Evolutionary conservation across 2,797 vertebrate genomes (phyloP).

Genomic region (Pangasius macronema): DNA sequence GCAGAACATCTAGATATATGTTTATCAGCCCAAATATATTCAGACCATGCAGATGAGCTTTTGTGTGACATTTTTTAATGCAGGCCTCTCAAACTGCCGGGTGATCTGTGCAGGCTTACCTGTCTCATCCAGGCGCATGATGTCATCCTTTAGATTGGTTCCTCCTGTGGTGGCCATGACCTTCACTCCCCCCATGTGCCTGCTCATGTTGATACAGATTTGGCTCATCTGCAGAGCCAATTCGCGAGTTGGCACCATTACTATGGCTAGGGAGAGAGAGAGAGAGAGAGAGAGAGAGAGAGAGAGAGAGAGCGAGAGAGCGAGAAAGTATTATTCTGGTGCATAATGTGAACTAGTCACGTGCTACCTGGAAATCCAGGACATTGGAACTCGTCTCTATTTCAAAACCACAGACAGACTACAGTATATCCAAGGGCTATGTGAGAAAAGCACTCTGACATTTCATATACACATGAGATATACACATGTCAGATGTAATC

Average conservation of each 20-base stretch:
- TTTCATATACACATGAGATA: not conserved
- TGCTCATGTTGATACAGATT: conserved; percentile 76
- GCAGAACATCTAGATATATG: not conserved
- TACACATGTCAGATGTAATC: not conserved
- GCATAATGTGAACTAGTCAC: not conserved
- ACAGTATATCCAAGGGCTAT: not conserved
- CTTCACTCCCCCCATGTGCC: conserved; percentile 75
- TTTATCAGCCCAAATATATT: not conserved
- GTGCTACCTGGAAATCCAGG: not conserved
- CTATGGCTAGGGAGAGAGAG: conserved; percentile 64
- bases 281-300: not conserved
- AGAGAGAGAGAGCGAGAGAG: not conserved
- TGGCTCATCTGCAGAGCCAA: conserved; percentile 77
- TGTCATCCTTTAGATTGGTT: conserved; percentile 77
- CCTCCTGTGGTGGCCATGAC: conserved; percentile 78
- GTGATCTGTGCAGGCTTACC: conserved; percentile 56
- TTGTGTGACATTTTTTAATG: not conserved
- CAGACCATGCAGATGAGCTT: not conserved
- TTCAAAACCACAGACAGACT: not conserved
- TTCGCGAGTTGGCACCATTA: conserved; percentile 78
- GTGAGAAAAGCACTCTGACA: not conserved
- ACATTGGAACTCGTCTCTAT: not conserved
- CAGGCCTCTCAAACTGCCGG: not conserved
- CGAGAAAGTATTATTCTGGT: not conserved
- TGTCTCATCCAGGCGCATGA: conserved; percentile 77